Percentiles rank a stretch among this genome's conserved stretches.
These are phyloP conservation scores for Sussaba pulchella DNA, from an alignment of 2,888 invertebrate species.

Conservation along the genomic window DNA sequence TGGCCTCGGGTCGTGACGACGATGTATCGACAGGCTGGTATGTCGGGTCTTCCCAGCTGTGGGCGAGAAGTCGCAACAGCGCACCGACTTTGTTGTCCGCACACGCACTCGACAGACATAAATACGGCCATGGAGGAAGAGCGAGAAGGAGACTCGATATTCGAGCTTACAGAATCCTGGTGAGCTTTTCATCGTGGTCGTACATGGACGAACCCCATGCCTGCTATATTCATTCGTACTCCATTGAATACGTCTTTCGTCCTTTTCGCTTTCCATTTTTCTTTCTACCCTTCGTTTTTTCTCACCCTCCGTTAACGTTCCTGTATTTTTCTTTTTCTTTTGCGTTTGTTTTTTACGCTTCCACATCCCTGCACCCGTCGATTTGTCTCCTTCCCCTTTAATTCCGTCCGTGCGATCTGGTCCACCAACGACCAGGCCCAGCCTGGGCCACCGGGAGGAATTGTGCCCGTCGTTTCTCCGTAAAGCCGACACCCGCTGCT, in stretches of 20 bases:
- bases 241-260: slow-evolving; percentile 41
- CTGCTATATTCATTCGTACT: slow-evolving; percentile 16
- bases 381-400: slow-evolving; percentile 62
- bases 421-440: background rate
- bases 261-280: slow-evolving; percentile 36
- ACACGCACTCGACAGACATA: slow-evolving; percentile 13
- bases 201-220: slow-evolving; percentile 39
- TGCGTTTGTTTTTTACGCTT: slow-evolving; percentile 26
- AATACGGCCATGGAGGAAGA: background rate
- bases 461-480: slow-evolving; percentile 6
- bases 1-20: slow-evolving; percentile 54
- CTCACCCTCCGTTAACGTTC: too few species aligned
- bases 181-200: slow-evolving; percentile 70
- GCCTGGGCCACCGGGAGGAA: background rate
- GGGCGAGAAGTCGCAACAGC: slow-evolving; percentile 33
- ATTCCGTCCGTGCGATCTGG: slow-evolving; percentile 35
- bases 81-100: slow-evolving; percentile 33
- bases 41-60: slow-evolving; percentile 40
- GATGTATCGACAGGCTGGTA: slow-evolving; percentile 34
- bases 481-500: slow-evolving; percentile 26
- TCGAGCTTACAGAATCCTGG: slow-evolving; percentile 74
- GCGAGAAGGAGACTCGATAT: slow-evolving; percentile 40
- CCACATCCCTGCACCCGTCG: slow-evolving; percentile 43
- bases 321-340: slow-evolving; percentile 46
- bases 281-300: slow-evolving; percentile 3